Conservation (phyloP, 2,888 invertebrate genomes). For the Erebia palarica region DNA sequence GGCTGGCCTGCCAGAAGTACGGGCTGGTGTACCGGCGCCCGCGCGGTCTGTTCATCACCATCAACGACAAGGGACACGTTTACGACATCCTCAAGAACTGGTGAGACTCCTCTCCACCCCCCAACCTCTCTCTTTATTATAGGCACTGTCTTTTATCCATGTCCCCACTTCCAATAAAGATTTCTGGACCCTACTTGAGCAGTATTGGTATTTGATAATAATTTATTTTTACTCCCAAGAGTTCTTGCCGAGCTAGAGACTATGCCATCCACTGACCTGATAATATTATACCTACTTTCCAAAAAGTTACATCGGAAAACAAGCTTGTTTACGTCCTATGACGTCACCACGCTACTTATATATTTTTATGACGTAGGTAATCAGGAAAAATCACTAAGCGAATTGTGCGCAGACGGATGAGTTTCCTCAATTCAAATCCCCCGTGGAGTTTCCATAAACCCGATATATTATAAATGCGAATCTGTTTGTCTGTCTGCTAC, state of each 20-base stretch:
- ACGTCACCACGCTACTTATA: neutral
- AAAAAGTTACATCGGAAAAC: too few relatives aligned
- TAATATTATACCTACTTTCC: too few relatives aligned
- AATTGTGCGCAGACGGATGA: neutral
- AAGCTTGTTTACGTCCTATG: neutral
- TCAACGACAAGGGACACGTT: conserved; percentile 97
- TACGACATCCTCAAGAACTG: conserved; percentile 97
- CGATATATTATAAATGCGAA: too few relatives aligned
- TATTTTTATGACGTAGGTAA: neutral
- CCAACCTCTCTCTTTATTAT: neutral
- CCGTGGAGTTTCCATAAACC: too few relatives aligned
- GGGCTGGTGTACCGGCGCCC: conserved; percentile 95
- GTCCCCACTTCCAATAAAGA: too few relatives aligned
- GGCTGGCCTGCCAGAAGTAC: conserved; percentile 98
- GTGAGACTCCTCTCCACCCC: conserved; percentile 67
- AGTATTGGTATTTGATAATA: too few relatives aligned
- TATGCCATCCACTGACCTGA: too few relatives aligned
- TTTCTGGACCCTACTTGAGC: too few relatives aligned
- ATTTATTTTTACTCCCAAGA: neutral
- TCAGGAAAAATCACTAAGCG: neutral
- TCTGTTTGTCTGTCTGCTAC: too few relatives aligned
- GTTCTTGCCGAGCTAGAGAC: too few relatives aligned
- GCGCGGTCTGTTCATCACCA: conserved; percentile 97
- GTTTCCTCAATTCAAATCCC: neutral
- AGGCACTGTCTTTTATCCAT: neutral